These are phyloP conservation scores for Oryzias javanicus DNA, from an alignment of 2,113 vertebrate genomes.

Conservation along the genomic window DNA sequence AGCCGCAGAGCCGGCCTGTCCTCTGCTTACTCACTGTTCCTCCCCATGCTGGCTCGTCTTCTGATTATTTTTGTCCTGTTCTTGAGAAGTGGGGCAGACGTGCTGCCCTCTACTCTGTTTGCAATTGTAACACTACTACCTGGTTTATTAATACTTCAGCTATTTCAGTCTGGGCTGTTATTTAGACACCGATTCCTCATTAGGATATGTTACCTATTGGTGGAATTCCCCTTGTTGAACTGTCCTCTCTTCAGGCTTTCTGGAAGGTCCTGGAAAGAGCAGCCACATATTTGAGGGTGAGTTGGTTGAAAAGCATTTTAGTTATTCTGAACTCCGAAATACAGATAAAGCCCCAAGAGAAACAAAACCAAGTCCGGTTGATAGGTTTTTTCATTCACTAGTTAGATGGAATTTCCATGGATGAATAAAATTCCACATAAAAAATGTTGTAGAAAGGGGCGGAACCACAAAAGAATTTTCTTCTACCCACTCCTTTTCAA, in stretches of 20 bases:
- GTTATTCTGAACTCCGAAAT: too few species aligned
- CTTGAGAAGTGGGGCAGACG: conserved; percentile 27
- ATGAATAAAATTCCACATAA: too few species aligned
- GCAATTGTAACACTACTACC: conserved; percentile 1
- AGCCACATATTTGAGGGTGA: too few species aligned
- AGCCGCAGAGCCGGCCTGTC: conserved; percentile 54
- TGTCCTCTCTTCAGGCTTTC: conserved; percentile 3
- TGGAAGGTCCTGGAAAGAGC: background rate
- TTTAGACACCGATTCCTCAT: conserved; percentile 24
- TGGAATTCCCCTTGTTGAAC: conserved; percentile 30
- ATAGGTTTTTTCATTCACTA: too few species aligned
- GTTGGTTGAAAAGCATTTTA: too few species aligned
- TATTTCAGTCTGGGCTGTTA: conserved; percentile 12
- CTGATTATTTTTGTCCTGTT: conserved; percentile 27
- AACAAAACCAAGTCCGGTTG: too few species aligned
- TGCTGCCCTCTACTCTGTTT: conserved; percentile 1
- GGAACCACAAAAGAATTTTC: too few species aligned
- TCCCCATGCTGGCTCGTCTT: conserved; percentile 14
- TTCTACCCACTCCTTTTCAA: too few species aligned
- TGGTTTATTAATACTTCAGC: conserved; percentile 12
- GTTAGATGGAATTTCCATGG: too few species aligned
- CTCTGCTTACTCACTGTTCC: conserved; percentile 52
- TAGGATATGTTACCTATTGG: conserved; percentile 13
- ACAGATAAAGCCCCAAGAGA: too few species aligned
- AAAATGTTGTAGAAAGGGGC: too few species aligned